Conservation (phyloP, 92 coral and sea anemone species). For the Muricea muricata region DNA sequence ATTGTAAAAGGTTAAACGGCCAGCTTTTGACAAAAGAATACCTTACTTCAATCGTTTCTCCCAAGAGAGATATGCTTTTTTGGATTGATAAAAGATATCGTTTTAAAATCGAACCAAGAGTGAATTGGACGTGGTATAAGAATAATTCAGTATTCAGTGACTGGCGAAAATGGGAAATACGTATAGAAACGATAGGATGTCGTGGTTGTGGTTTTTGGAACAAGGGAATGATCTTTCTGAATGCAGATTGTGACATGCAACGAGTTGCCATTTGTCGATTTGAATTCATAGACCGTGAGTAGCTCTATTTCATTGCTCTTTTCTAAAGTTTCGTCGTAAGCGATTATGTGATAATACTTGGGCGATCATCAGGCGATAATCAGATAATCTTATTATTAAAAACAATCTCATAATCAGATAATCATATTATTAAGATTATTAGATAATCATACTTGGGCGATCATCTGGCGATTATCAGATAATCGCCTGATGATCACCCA, state of each 20-base stretch:
- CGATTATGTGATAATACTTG: too few species aligned
- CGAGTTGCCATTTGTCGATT: background rate
- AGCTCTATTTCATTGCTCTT: too few species aligned
- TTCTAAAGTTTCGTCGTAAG: too few species aligned
- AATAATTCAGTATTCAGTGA: background rate
- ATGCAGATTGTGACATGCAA: background rate
- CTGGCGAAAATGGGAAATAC: background rate
- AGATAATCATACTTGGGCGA: too few species aligned
- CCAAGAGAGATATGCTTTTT: background rate
- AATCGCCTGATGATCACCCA: too few species aligned
- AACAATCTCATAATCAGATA: too few species aligned
- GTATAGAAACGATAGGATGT: background rate
- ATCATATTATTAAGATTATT: too few species aligned
- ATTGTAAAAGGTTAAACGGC: background rate
- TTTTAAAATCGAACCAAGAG: background rate
- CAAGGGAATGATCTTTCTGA: background rate
- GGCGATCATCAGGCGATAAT: too few species aligned
- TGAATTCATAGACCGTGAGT: background rate
- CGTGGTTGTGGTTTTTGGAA: background rate
- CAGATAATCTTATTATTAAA: too few species aligned
- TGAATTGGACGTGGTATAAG: background rate
- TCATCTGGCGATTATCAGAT: too few species aligned
- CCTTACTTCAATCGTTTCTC: background rate
- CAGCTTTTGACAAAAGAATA: background rate
- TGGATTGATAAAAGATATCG: background rate